These are phyloP conservation scores for Diaphora mendica DNA, from an alignment of 2,888 invertebrate species.

Conservation along the genomic window DNA sequence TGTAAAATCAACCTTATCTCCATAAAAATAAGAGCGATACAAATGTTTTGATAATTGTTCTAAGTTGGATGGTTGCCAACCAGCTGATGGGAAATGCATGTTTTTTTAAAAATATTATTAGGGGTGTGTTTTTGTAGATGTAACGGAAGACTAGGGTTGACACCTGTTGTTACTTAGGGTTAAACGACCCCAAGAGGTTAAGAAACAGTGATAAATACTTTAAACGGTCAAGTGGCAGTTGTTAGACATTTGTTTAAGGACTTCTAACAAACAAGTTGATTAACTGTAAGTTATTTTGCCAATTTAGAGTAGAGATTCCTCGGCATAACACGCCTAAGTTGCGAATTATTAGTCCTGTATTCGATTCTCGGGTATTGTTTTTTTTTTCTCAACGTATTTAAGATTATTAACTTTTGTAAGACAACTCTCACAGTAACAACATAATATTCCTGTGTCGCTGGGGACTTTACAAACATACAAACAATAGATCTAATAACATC, in stretches of 20 bases:
- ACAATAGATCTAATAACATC: not conserved
- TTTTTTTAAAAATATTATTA: conserved; percentile 43
- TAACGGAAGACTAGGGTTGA: conserved; percentile 56
- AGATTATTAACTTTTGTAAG: too few relatives aligned
- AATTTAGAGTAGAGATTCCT: not conserved
- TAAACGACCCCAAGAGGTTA: conserved; percentile 46
- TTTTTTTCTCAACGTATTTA: too few relatives aligned
- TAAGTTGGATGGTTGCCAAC: conserved; percentile 25
- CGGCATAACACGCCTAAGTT: too few relatives aligned
- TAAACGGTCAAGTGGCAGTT: conserved; percentile 21
- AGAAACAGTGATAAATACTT: conserved; percentile 35
- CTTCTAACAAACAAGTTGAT: not conserved
- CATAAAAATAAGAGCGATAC: not conserved
- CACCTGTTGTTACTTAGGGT: conserved; percentile 48
- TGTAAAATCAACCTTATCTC: not conserved
- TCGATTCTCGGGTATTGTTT: too few relatives aligned
- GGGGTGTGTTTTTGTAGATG: conserved; percentile 54
- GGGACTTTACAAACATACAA: not conserved
- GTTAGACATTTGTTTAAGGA: not conserved
- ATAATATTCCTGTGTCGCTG: too few relatives aligned
- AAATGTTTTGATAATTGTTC: not conserved
- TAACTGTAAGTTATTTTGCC: not conserved
- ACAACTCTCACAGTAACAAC: too few relatives aligned
- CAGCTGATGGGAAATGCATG: conserved; percentile 56
- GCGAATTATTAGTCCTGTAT: too few relatives aligned